These are phyloP conservation scores for Micoletzkya japonica DNA, from an alignment of 2,888 invertebrate species.

Conservation along the genomic window DNA sequence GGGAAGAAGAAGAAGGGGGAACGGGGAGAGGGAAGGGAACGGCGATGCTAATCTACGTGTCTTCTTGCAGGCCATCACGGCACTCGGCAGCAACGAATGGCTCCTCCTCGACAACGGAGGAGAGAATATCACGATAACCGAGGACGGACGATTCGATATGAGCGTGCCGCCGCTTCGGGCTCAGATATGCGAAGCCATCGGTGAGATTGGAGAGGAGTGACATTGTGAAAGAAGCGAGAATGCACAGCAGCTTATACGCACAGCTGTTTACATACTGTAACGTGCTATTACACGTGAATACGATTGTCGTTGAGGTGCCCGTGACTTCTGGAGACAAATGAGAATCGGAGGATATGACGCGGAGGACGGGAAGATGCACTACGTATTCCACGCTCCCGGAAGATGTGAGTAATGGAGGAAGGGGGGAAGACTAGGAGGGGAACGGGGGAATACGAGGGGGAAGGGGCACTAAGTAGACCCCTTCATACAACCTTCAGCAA, in stretches of 20 bases:
- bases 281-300: no score
- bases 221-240: background rate
- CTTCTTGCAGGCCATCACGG: constrained; percentile 22
- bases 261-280: background rate
- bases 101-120: constrained; percentile 23
- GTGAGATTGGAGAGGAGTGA: constrained; percentile 4
- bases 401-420: constrained; percentile 10
- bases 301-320: constrained; percentile 6
- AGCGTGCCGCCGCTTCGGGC: constrained; percentile 20
- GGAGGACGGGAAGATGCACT: constrained; percentile 19
- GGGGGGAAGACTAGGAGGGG: background rate
- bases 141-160: constrained; percentile 11
- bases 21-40: background rate
- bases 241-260: background rate
- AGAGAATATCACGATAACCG: constrained; percentile 15
- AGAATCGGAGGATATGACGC: constrained; percentile 17
- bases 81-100: constrained; percentile 28
- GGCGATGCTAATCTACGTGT: no score
- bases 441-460: background rate
- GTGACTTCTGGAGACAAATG: constrained; percentile 26
- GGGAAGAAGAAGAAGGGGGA: background rate
- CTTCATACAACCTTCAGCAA: background rate
- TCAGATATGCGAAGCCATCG: constrained; percentile 21
- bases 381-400: constrained; percentile 8
- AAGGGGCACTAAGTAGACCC: background rate